Evolutionary conservation across 2,113 vertebrate species (phyloP).

Genomic region (Alces alces): DNA sequence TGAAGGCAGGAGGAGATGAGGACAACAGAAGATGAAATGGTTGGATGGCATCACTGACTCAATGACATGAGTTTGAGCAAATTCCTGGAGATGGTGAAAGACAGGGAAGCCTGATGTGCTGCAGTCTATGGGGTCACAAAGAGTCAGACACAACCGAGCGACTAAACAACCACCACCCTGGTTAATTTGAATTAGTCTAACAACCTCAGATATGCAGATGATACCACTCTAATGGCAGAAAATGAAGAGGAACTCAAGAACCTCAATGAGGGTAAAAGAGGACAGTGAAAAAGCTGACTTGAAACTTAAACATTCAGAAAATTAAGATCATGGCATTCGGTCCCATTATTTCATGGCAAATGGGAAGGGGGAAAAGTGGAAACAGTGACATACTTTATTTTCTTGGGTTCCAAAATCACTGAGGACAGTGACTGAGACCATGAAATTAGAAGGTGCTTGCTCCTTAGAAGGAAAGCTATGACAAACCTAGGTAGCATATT

Average conservation of each 20-base stretch:
- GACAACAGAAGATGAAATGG: not conserved
- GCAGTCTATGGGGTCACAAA: not conserved
- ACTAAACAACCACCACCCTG: not conserved
- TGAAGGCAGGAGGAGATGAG: not conserved
- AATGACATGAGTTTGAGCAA: not conserved
- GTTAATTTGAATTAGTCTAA: not conserved
- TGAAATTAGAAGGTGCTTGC: not conserved
- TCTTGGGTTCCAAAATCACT: not conserved
- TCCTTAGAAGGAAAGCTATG: not conserved
- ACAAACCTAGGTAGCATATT: not conserved
- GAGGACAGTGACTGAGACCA: not conserved
- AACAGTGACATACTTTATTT: not conserved
- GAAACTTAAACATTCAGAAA: not conserved
- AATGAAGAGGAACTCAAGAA: not conserved
- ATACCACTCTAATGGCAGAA: not conserved
- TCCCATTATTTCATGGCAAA: not conserved
- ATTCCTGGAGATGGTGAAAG: not conserved
- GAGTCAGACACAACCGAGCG: not conserved
- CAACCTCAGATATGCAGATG: not conserved
- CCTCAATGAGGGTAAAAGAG: not conserved
- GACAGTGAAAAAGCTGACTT: not conserved
- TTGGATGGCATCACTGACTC: not conserved
- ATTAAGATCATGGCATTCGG: not conserved
- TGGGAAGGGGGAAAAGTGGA: not conserved
- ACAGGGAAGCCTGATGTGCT: not conserved